A percentile compares a stretch with the other conserved stretches of the same genome.
These are phyloP conservation scores for Clarias platycephalus DNA, from an alignment of 2,797 vertebrate genomes.

Conservation along the genomic window DNA sequence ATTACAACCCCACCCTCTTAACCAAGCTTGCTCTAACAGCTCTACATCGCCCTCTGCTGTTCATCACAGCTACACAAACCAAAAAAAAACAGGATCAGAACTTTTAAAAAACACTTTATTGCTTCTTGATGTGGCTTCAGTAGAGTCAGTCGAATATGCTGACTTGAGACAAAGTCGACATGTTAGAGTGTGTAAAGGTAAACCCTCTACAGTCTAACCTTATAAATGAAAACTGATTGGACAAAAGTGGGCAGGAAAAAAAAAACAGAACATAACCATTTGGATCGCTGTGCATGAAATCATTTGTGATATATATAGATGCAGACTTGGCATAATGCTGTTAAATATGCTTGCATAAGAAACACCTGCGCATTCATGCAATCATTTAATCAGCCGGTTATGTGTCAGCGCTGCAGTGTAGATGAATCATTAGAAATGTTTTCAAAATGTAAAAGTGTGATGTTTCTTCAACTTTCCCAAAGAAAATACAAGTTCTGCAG, in stretches of 20 bases:
- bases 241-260: not conserved
- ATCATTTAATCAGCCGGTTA: not conserved
- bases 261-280: too few relatives aligned
- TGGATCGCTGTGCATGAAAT: not conserved
- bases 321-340: not conserved
- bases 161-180: not conserved
- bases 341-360: not conserved
- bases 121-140: not conserved
- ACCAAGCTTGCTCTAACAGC: not conserved
- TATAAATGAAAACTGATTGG: not conserved
- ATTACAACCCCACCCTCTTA: not conserved
- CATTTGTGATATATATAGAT: not conserved
- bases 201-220: not conserved
- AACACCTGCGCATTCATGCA: not conserved
- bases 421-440: too few relatives aligned
- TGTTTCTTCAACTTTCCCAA: not conserved
- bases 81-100: not conserved
- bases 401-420: not conserved
- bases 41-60: conserved; percentile 35
- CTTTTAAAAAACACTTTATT: not conserved
- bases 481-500: not conserved
- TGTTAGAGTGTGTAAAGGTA: not conserved
- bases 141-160: not conserved
- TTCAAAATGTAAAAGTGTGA: too few relatives aligned
- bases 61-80: not conserved